Conservation (phyloP, 2,888 invertebrate species). For the Hololepta plana region DNA sequence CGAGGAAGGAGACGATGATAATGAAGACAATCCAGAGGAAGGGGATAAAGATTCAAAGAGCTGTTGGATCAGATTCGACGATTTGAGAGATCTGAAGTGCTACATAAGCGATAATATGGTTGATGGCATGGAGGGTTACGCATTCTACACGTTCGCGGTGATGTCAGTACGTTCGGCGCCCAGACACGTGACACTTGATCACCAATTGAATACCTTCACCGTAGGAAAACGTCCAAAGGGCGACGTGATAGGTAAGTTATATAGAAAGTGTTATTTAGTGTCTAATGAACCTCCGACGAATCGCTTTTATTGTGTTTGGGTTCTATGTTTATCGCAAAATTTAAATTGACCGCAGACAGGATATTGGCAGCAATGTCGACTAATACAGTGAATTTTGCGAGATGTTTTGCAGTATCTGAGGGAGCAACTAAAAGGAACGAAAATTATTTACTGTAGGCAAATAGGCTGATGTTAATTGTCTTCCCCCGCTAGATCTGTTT, state of each 20-base stretch:
- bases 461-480: too few relatives aligned
- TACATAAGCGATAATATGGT: conserved; percentile 19
- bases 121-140: conserved; percentile 21
- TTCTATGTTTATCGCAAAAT: too few relatives aligned
- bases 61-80: conserved; percentile 31
- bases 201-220: conserved; percentile 30
- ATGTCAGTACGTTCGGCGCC: conserved; percentile 36
- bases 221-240: conserved; percentile 21
- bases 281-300: not conserved
- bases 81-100: conserved; percentile 22
- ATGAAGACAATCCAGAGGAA: conserved; percentile 7
- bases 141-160: conserved; percentile 38
- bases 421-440: too few relatives aligned
- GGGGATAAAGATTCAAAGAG: conserved; percentile 18
- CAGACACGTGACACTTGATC: conserved; percentile 27
- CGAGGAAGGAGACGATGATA: conserved; percentile 7
- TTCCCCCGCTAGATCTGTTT: too few relatives aligned
- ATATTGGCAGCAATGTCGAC: too few relatives aligned
- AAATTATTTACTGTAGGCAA: too few relatives aligned
- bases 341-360: too few relatives aligned
- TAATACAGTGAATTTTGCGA: too few relatives aligned
- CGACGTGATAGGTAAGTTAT: conserved; percentile 19
- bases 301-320: too few relatives aligned
- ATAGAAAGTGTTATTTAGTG: not conserved
- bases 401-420: too few relatives aligned